These are phyloP conservation scores for Aviceda subcristata DNA, from an alignment of 2,113 vertebrate genomes.

Conservation along the genomic window DNA sequence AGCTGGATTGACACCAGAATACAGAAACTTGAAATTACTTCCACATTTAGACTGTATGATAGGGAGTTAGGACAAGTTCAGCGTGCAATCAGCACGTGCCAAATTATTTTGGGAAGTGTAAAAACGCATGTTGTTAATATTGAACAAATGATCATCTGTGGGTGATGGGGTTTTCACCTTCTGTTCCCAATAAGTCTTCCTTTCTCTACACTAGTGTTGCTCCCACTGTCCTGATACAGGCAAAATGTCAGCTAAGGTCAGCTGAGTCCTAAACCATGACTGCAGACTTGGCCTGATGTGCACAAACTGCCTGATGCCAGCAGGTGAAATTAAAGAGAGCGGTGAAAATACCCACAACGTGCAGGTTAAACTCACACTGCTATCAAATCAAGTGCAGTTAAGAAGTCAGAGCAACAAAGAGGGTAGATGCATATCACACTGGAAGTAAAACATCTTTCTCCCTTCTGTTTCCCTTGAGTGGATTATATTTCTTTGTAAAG, in stretches of 20 bases:
- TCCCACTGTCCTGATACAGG: not conserved
- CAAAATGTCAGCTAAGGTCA: not conserved
- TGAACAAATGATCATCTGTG: not conserved
- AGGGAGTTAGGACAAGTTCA: not conserved
- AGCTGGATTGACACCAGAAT: not conserved
- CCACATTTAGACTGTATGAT: not conserved
- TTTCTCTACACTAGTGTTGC: not conserved
- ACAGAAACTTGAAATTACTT: constrained; percentile 8
- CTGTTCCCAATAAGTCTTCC: not conserved
- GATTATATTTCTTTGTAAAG: not conserved
- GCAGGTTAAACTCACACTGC: constrained; percentile 6
- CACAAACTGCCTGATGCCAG: not conserved
- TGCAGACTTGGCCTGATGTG: not conserved
- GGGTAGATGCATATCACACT: not conserved
- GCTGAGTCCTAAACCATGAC: not conserved
- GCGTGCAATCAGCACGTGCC: not conserved
- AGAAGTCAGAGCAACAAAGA: not conserved
- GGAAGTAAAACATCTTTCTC: not conserved
- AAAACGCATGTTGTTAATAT: not conserved
- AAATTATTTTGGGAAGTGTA: constrained; percentile 6
- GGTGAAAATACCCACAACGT: not conserved
- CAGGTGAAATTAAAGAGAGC: not conserved
- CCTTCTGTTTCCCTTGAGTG: not conserved
- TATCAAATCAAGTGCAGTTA: constrained; percentile 32
- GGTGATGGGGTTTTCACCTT: not conserved